These are phyloP conservation scores for Elephantulus edwardii DNA, from an alignment of 2,113 vertebrate genomes.

Conservation along the genomic window DNA sequence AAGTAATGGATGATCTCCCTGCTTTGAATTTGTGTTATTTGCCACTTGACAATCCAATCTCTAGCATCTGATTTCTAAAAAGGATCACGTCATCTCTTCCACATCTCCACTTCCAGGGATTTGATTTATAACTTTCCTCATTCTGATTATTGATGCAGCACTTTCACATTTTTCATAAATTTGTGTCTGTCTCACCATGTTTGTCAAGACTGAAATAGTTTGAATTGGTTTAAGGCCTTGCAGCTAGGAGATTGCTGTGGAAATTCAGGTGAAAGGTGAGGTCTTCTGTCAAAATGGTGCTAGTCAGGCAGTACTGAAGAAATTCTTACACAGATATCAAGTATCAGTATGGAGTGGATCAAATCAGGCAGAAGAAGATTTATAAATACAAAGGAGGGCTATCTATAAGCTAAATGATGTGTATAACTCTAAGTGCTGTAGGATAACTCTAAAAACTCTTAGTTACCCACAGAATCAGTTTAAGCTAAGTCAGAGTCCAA, in stretches of 20 bases:
- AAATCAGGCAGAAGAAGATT: conserved; percentile 31
- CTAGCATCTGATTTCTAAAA: background rate
- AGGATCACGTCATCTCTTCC: too few relatives aligned
- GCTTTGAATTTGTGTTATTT: background rate
- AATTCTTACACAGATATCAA: background rate
- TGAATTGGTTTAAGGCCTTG: background rate
- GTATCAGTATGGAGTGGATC: background rate
- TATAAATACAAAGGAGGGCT: background rate
- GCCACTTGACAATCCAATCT: background rate
- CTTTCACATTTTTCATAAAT: background rate
- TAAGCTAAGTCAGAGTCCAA: background rate
- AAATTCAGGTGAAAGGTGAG: background rate
- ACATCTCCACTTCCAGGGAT: too few relatives aligned
- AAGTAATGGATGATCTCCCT: background rate
- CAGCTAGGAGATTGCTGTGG: background rate
- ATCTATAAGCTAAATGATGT: conserved; percentile 2
- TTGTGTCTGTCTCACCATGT: background rate
- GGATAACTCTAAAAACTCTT: background rate
- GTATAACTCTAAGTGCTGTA: background rate
- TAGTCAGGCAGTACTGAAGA: background rate
- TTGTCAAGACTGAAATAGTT: background rate
- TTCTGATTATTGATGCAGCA: background rate
- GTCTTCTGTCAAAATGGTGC: background rate
- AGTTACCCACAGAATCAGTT: background rate
- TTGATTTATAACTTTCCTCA: background rate